These are phyloP conservation scores for Peromyscus melanophrys DNA, from an alignment of 2,797 vertebrate species.

Conservation along the genomic window DNA sequence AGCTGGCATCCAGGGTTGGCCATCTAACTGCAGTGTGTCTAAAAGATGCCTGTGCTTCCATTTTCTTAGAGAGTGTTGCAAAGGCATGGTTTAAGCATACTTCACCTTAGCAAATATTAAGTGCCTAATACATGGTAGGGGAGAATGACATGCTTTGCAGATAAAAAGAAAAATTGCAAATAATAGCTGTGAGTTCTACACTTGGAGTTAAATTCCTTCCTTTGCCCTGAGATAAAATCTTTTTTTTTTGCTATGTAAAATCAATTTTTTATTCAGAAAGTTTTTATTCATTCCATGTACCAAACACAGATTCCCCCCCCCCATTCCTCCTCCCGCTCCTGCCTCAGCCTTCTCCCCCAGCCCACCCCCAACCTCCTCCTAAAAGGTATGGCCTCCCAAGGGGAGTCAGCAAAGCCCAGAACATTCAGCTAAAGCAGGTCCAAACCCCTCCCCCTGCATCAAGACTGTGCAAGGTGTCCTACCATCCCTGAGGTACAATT, in stretches of 20 bases:
- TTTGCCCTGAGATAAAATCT: neutral
- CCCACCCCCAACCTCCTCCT: no score
- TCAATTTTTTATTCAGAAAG: no score
- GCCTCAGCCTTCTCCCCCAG: no score
- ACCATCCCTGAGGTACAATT: neutral
- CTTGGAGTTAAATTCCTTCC: neutral
- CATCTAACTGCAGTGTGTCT: neutral
- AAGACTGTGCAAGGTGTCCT: no score
- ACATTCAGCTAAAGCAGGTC: no score
- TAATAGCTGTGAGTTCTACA: neutral
- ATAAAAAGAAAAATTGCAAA: slow-evolving; percentile 10
- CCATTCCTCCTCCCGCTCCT: no score
- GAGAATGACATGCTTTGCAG: neutral
- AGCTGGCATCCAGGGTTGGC: neutral
- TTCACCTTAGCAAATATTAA: neutral
- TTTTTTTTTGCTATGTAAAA: no score
- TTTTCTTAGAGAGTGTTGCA: neutral
- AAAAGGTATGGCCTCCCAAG: no score
- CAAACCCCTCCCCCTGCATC: no score
- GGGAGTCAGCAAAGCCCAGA: no score
- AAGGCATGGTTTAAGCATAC: neutral
- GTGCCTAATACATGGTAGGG: neutral
- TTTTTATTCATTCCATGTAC: no score
- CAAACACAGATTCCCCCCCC: no score
- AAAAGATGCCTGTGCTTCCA: neutral